These are phyloP conservation scores for Standfussiana lucernea DNA, from an alignment of 2,888 invertebrate genomes.

Conservation along the genomic window DNA sequence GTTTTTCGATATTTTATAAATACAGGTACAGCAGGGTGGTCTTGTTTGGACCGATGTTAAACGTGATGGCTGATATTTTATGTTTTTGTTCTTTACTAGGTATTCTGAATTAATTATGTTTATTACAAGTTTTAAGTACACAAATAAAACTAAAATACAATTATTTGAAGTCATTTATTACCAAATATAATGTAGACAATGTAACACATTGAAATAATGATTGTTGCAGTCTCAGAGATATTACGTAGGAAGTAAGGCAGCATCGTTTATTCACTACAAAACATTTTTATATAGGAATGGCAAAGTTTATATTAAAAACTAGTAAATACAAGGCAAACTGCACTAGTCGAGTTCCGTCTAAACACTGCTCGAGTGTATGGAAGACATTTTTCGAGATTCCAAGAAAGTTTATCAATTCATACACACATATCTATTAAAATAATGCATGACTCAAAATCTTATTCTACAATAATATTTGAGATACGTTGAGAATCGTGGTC, in stretches of 20 bases:
- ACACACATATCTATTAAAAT: conserved; percentile 55
- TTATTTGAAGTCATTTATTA: conserved; percentile 69
- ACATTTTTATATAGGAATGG: conserved; percentile 68
- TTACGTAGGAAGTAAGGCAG: conserved; percentile 63
- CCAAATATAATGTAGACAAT: conserved; percentile 66
- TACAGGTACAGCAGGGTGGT: background rate
- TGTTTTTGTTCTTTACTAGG: background rate
- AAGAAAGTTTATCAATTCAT: conserved; percentile 57
- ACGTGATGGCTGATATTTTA: background rate
- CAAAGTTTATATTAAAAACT: conserved; percentile 60
- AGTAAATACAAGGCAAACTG: conserved; percentile 67
- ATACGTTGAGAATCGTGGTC: conserved; percentile 64
- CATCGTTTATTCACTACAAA: conserved; percentile 59
- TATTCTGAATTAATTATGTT: background rate
- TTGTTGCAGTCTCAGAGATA: conserved; percentile 65
- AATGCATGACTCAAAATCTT: conserved; percentile 67
- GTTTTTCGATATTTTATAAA: background rate
- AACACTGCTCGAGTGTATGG: conserved; percentile 60
- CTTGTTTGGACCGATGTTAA: background rate
- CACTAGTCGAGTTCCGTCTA: conserved; percentile 50
- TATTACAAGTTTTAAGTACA: background rate
- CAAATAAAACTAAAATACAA: conserved; percentile 57
- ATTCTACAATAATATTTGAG: conserved; percentile 66
- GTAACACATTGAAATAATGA: conserved; percentile 61
- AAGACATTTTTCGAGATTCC: conserved; percentile 70